Evolutionary conservation across 2,113 vertebrate species (phyloP).

Genomic region (Desmodus rotundus): DNA sequence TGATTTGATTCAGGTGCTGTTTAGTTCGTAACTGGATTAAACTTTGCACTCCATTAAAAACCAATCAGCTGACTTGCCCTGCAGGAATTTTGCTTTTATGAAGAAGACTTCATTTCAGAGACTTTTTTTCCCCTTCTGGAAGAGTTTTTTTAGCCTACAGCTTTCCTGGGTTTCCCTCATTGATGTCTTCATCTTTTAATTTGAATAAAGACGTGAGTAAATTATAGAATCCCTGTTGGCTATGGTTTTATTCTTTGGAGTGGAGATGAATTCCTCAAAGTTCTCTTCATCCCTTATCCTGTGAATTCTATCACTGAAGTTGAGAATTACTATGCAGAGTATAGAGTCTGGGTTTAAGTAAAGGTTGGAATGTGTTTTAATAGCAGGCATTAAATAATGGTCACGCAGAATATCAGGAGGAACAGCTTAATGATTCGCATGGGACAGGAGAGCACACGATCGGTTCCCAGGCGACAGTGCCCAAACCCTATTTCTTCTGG

Average conservation of each 20-base stretch:
- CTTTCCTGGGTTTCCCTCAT: slow-evolving; percentile 51
- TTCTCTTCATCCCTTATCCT: slow-evolving; percentile 29
- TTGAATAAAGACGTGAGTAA: slow-evolving; percentile 53
- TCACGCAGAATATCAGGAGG: background rate
- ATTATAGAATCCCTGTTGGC: slow-evolving; percentile 54
- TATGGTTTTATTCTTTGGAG: slow-evolving; percentile 43
- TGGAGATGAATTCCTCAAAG: slow-evolving; percentile 37
- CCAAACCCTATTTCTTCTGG: background rate
- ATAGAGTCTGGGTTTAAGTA: background rate
- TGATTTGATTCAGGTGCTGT: slow-evolving; percentile 60
- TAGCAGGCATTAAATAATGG: background rate
- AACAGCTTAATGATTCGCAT: background rate
- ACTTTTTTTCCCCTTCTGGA: background rate
- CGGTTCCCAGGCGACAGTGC: background rate
- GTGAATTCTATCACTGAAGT: slow-evolving; percentile 5
- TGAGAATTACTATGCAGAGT: slow-evolving; percentile 24
- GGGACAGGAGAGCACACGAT: background rate
- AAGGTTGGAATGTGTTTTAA: background rate
- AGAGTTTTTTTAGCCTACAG: slow-evolving; percentile 61
- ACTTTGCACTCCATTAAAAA: slow-evolving; percentile 69
- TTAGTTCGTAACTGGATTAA: slow-evolving; percentile 69
- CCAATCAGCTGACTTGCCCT: slow-evolving; percentile 51
- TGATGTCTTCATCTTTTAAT: slow-evolving; percentile 35
- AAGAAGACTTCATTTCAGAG: slow-evolving; percentile 58
- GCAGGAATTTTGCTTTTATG: slow-evolving; percentile 69